Evolutionary conservation across 1,140 invertebrate species (phyloP).

Genomic region (Cheumatopsyche charites): DNA sequence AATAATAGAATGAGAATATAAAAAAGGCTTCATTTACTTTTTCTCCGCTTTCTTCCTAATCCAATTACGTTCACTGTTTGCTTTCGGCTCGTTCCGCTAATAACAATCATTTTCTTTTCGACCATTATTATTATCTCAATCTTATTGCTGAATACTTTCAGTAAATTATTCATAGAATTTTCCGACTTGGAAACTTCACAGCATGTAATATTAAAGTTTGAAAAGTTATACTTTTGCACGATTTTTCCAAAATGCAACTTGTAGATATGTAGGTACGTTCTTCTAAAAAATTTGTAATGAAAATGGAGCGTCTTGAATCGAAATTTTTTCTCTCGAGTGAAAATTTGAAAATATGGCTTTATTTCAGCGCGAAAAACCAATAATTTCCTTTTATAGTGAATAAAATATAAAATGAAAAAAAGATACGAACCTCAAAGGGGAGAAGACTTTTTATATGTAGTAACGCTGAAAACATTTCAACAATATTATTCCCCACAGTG

Average conservation of each 20-base stretch:
- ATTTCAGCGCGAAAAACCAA: background rate
- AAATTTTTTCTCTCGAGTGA: conserved; percentile 4
- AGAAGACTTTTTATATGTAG: background rate
- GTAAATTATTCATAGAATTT: conserved; percentile 21
- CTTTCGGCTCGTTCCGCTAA: background rate
- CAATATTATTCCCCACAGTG: background rate
- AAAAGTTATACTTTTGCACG: background rate
- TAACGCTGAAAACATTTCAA: background rate
- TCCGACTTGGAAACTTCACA: conserved; percentile 2
- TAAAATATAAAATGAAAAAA: no score
- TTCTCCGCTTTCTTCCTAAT: background rate
- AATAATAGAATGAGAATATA: no score
- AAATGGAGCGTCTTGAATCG: background rate
- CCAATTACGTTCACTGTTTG: conserved; percentile 2
- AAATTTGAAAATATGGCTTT: background rate
- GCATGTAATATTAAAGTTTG: background rate
- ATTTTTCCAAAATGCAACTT: no score
- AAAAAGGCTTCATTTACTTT: conserved; percentile 9
- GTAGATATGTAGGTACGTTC: no score
- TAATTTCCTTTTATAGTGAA: no score
- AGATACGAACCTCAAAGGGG: no score
- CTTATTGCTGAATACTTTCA: background rate
- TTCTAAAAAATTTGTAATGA: no score
- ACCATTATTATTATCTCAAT: background rate
- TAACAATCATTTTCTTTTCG: conserved; percentile 7